Evolutionary conservation across 2,113 vertebrate species (phyloP).

Genomic region (Galbula dea): DNA sequence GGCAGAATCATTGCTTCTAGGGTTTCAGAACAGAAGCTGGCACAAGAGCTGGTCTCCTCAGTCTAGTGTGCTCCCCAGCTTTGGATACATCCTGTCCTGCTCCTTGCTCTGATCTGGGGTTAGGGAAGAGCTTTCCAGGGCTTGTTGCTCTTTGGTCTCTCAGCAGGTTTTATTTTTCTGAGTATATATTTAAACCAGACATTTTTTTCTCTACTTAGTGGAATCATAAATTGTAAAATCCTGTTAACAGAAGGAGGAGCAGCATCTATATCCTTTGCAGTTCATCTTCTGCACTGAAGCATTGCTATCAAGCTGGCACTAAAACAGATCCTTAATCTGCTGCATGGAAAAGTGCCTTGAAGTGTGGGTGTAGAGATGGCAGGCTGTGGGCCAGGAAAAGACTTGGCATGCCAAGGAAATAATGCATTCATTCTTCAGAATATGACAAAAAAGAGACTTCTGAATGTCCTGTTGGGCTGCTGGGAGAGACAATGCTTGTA

Average conservation of each 20-base stretch:
- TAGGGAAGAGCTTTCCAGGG: neutral
- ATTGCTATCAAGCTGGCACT: neutral
- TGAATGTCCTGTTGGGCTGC: conserved; percentile 1
- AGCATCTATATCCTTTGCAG: conserved; percentile 19
- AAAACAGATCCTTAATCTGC: conserved; percentile 49
- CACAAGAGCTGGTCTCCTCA: neutral
- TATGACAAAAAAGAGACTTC: conserved; percentile 13
- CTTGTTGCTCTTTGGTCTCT: neutral
- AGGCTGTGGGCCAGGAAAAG: neutral
- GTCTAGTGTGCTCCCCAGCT: neutral
- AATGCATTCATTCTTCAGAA: conserved; percentile 23
- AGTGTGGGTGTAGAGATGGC: conserved; percentile 14
- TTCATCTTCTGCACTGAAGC: conserved; percentile 25
- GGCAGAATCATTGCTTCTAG: neutral
- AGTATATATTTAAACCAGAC: neutral
- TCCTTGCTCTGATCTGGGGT: neutral
- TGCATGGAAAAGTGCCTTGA: conserved; percentile 24
- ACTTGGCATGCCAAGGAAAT: conserved; percentile 16
- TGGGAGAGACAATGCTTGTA: neutral
- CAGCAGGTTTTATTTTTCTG: neutral
- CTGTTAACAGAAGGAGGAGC: conserved; percentile 35
- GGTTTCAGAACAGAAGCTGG: conserved; percentile 8
- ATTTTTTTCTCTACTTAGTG: neutral
- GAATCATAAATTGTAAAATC: neutral
- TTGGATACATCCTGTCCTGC: neutral